phyloP scores from a whole-genome alignment of 2,113 vertebrate species.

The Proterorhinus semilunaris region DNA sequence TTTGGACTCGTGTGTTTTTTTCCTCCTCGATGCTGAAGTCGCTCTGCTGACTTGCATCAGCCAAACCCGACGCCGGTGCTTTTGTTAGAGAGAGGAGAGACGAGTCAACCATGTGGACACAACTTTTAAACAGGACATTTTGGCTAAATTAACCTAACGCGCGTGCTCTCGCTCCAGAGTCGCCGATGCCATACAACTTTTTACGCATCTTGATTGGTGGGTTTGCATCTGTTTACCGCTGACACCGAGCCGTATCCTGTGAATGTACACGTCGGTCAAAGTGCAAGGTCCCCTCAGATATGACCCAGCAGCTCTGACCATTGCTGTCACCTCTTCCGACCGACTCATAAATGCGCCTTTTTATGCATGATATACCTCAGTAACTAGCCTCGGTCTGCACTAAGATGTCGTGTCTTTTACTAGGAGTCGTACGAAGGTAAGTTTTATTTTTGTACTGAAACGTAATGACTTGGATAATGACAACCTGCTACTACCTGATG shows the following conservation, averaged over 20 bases:
- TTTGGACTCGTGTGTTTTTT: background rate
- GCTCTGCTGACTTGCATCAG: conserved; percentile 59
- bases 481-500: background rate
- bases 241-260: conserved; percentile 11
- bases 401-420: conserved; percentile 71
- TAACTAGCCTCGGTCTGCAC: background rate
- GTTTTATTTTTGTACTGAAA: conserved; percentile 7
- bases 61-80: conserved; percentile 6
- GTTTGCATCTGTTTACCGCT: background rate
- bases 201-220: background rate
- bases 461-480: background rate
- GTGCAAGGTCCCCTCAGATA: conserved; percentile 72
- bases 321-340: background rate
- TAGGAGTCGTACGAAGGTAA: conserved; percentile 73
- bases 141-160: background rate
- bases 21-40: background rate
- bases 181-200: background rate
- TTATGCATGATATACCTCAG: background rate
- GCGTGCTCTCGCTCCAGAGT: background rate
- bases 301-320: conserved; percentile 45
- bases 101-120: background rate
- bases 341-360: conserved; percentile 16
- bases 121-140: background rate
- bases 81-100: background rate
- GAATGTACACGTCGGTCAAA: conserved; percentile 62